These are phyloP conservation scores for Procapra przewalskii DNA, from an alignment of 2,113 vertebrate genomes.

Conservation along the genomic window DNA sequence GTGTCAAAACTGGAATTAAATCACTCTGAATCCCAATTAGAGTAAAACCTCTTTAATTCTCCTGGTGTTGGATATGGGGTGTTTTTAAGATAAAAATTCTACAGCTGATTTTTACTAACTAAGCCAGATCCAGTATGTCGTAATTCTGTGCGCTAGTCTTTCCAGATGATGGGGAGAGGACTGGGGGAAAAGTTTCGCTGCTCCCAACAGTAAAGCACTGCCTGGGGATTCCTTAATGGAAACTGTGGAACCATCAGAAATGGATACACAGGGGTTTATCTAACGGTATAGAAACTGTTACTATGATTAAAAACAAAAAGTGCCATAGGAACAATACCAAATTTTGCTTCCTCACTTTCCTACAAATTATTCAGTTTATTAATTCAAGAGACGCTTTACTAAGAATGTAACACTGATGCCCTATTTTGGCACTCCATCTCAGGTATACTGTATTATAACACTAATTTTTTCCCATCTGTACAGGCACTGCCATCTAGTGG, in stretches of 20 bases:
- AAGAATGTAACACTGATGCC: not conserved
- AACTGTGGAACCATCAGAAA: not conserved
- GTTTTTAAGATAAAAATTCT: not conserved
- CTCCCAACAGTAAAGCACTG: not conserved
- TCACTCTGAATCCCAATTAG: not conserved
- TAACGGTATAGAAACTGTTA: not conserved
- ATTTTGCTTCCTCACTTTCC: not conserved
- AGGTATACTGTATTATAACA: not conserved
- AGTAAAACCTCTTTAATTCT: not conserved
- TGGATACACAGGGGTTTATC: not conserved
- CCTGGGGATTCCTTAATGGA: not conserved
- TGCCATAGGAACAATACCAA: not conserved
- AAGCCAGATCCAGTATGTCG: not conserved
- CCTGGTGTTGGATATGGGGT: not conserved
- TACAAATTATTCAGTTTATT: not conserved
- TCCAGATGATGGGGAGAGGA: not conserved
- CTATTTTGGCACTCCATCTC: not conserved
- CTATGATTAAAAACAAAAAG: not conserved
- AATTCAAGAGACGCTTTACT: not conserved
- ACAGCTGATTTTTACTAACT: not conserved
- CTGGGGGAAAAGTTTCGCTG: not conserved
- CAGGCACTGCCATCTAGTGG: slow-evolving; percentile 59
- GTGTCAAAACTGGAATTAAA: not conserved
- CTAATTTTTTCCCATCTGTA: not conserved
- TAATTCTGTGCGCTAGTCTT: not conserved